Percentiles rank a stretch among this genome's conserved stretches.
phyloP scores from a whole-genome alignment of 2,888 invertebrate species.

The Chymomyza procnemis region DNA sequence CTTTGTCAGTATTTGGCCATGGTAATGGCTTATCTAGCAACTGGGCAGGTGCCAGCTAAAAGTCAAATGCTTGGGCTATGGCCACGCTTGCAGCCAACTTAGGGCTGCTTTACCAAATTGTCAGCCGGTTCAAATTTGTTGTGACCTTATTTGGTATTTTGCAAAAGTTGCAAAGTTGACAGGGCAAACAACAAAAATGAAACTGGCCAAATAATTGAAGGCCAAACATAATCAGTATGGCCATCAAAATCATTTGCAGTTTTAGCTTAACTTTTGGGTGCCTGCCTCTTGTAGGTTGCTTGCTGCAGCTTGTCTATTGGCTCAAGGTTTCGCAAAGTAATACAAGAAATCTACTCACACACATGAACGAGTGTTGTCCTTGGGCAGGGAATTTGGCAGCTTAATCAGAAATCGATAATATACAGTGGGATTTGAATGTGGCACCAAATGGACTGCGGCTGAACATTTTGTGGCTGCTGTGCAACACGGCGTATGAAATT shows the following conservation, averaged over 20 bases:
- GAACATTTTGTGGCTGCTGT: slow-evolving; percentile 49
- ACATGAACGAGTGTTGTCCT: not conserved
- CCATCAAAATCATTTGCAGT: not conserved
- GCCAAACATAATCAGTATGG: not conserved
- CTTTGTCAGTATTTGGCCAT: slow-evolving; percentile 43
- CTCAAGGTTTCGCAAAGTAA: slow-evolving; percentile 15
- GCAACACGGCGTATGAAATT: slow-evolving; percentile 68
- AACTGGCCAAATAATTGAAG: not conserved
- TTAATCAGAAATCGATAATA: slow-evolving; percentile 62
- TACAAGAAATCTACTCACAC: not conserved
- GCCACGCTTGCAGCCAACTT: not conserved
- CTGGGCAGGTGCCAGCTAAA: slow-evolving; percentile 5
- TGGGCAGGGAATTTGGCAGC: slow-evolving; percentile 7
- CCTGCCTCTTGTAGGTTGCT: not conserved
- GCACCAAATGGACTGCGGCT: not conserved
- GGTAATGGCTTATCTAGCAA: not conserved
- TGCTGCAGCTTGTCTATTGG: slow-evolving; percentile 31
- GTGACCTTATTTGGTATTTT: not conserved
- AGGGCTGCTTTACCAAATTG: not conserved
- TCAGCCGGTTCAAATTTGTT: not conserved
- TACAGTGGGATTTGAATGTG: slow-evolving; percentile 20
- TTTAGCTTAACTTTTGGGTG: not conserved
- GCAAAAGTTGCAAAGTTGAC: not conserved
- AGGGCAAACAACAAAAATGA: not conserved
- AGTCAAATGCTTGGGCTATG: not conserved